These are phyloP conservation scores for Ecliptopera silaceata DNA, from an alignment of 2,888 invertebrate genomes.

Conservation along the genomic window DNA sequence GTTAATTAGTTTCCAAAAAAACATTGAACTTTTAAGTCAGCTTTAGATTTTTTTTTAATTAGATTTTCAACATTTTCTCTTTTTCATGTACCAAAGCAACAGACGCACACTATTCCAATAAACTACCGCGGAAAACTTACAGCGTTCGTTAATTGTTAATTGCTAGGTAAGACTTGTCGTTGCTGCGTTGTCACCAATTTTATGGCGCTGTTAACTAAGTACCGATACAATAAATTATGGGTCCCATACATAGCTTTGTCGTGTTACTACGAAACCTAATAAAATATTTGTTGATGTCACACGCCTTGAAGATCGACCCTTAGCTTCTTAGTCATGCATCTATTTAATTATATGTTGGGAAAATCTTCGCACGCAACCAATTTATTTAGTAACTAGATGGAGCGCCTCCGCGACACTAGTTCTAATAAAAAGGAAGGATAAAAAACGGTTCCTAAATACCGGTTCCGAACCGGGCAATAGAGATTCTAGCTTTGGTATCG, in stretches of 20 bases:
- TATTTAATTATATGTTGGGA: not conserved
- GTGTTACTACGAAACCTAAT: constrained; percentile 5
- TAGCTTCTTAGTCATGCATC: not conserved
- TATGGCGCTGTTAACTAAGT: constrained; percentile 22
- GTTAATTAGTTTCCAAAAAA: no score
- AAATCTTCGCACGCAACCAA: no score
- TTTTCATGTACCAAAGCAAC: not conserved
- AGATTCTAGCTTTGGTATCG: no score
- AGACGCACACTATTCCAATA: not conserved
- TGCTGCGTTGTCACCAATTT: constrained; percentile 12
- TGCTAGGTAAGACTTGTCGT: constrained; percentile 7
- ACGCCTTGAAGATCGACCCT: constrained; percentile 12
- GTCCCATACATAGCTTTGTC: constrained; percentile 18
- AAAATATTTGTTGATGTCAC: constrained; percentile 10
- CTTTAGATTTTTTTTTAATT: no score
- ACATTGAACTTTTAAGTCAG: no score
- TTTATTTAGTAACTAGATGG: no score
- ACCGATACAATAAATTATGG: constrained; percentile 7
- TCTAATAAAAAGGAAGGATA: no score
- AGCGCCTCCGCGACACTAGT: no score
- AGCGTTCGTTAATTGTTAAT: constrained; percentile 17
- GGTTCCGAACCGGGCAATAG: no score
- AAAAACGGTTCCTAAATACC: no score
- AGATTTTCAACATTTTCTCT: not conserved
- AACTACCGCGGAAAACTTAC: constrained; percentile 11